phyloP scores from a whole-genome alignment of 2,797 vertebrate species.

The Rhyacichthys aspro region DNA sequence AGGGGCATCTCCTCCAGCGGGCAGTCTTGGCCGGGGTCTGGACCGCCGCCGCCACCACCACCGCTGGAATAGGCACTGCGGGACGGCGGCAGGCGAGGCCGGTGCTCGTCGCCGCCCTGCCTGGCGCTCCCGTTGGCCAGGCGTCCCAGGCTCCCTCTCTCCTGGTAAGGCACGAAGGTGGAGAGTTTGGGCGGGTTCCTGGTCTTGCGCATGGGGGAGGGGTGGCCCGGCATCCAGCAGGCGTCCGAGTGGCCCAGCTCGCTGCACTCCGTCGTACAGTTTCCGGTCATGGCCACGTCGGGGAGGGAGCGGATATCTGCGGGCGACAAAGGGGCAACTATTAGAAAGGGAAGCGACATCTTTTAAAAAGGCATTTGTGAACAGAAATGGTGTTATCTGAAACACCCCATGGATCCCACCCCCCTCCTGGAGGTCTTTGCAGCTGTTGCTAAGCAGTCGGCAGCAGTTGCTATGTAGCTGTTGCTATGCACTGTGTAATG shows the following conservation, averaged over 20 bases:
- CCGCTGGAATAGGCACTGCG: conserved; percentile 99
- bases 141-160: conserved; percentile 97
- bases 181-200: conserved; percentile 99
- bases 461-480: conserved; percentile 82
- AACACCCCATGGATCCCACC: conserved; percentile 62
- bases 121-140: conserved; percentile 94
- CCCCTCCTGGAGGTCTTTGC: conserved; percentile 71
- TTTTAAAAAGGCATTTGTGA: conserved; percentile 59
- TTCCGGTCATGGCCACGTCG: conserved; percentile 98
- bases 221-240: conserved; percentile 99
- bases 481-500: conserved; percentile 80
- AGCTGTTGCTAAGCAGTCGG: conserved; percentile 81
- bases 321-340: conserved; percentile 29
- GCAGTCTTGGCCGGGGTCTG: conserved; percentile 93
- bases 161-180: conserved; percentile 99
- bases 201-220: conserved; percentile 95
- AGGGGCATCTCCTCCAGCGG: conserved; percentile 98
- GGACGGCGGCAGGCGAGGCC: conserved; percentile 94
- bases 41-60: conserved; percentile 93
- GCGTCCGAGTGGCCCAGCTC: conserved; percentile 98
- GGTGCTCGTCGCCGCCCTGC: conserved; percentile 91
- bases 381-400: conserved; percentile 69
- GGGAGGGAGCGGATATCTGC: conserved; percentile 97
- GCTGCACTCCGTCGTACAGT: conserved; percentile 97
- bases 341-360: conserved; percentile 46